A percentile compares a stretch with the other conserved stretches of the same genome.
Evolutionary conservation across 2,113 vertebrate genomes (phyloP).

Genomic region (Lasiurus cinereus): DNA sequence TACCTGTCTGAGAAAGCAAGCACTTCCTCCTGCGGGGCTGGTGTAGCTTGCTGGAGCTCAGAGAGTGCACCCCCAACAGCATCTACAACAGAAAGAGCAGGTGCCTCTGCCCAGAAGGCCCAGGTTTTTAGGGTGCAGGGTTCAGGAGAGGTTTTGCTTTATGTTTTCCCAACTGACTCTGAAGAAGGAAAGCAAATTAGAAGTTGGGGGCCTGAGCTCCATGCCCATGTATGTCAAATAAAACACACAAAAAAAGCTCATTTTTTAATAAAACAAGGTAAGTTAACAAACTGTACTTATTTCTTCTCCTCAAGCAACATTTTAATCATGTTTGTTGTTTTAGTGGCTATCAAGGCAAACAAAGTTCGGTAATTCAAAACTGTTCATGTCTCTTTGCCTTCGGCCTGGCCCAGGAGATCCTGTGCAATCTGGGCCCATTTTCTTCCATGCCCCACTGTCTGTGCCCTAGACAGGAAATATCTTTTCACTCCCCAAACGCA

Average conservation of each 20-base stretch:
- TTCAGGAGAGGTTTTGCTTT: neutral
- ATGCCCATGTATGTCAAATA: neutral
- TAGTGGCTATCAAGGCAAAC: neutral
- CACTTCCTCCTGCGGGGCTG: neutral
- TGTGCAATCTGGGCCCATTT: neutral
- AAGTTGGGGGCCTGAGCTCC: neutral
- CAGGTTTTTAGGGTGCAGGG: neutral
- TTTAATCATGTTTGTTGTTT: neutral
- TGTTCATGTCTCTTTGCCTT: neutral
- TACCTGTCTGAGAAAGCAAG: slow-evolving; percentile 34
- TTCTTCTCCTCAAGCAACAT: neutral
- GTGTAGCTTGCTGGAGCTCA: too few relatives aligned
- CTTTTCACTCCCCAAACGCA: neutral
- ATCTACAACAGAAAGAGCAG: neutral
- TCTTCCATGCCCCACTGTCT: neutral
- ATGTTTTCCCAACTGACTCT: neutral
- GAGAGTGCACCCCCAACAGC: neutral
- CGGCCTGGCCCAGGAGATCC: neutral
- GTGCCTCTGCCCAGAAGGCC: neutral
- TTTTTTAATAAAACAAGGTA: slow-evolving; percentile 32
- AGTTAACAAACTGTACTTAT: neutral
- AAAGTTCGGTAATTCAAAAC: neutral
- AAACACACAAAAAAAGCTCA: neutral
- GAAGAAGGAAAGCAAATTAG: neutral
- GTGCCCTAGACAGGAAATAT: neutral